phyloP scores from a whole-genome alignment of 1,140 invertebrate genomes.

The Saccostrea echinata region DNA sequence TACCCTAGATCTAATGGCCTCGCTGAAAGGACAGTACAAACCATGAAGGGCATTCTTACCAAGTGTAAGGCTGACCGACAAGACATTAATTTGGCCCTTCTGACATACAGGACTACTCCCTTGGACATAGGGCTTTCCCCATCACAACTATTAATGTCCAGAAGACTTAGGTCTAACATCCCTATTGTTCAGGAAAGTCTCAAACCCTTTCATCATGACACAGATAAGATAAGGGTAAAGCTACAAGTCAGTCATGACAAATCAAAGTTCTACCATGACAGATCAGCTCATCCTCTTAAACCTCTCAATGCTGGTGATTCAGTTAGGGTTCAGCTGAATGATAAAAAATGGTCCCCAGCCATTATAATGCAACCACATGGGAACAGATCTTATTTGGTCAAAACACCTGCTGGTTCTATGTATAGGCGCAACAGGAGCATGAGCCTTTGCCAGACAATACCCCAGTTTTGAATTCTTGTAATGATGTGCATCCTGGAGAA shows the following conservation, averaged over 20 bases:
- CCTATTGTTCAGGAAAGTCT: neutral
- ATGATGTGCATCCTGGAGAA: neutral
- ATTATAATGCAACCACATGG: neutral
- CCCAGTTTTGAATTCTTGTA: neutral
- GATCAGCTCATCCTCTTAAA: neutral
- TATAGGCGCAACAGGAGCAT: neutral
- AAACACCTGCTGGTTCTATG: neutral
- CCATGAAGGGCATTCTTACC: constrained; percentile 58
- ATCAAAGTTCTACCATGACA: constrained; percentile 14
- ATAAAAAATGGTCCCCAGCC: constrained; percentile 12
- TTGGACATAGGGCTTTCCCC: constrained; percentile 11
- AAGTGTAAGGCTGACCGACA: constrained; percentile 30
- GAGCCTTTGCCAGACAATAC: neutral
- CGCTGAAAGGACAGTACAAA: constrained; percentile 63
- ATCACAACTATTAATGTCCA: constrained; percentile 34
- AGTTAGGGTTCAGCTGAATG: neutral
- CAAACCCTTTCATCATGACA: neutral
- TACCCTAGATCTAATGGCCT: constrained; percentile 60
- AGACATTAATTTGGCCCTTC: constrained; percentile 19
- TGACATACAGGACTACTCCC: constrained; percentile 36
- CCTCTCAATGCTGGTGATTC: constrained; percentile 12
- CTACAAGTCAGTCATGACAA: neutral
- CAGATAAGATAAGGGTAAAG: neutral
- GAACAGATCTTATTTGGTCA: constrained; percentile 2
- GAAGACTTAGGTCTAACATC: constrained; percentile 36